Conservation (phyloP, 2,797 vertebrate species). For the Carduelis carduelis region DNA sequence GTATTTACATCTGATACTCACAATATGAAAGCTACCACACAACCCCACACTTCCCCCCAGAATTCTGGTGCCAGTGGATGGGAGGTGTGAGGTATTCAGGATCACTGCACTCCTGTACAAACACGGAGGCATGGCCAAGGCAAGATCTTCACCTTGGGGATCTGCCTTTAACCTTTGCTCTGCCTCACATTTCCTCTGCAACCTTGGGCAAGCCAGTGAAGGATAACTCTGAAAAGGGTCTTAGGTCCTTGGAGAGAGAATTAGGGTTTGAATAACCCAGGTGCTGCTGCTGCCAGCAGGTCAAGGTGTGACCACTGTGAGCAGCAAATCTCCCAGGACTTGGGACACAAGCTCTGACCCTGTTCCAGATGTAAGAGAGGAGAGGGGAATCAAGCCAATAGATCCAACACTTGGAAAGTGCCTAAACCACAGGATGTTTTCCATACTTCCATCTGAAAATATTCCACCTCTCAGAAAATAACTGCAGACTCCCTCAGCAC, state of each 20-base stretch:
- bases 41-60: not conserved
- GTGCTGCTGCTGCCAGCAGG: not conserved
- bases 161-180: not conserved
- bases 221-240: not conserved
- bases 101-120: not conserved
- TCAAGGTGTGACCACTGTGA: not conserved
- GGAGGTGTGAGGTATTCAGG: not conserved
- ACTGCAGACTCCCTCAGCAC: not conserved
- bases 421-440: not conserved
- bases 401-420: not conserved
- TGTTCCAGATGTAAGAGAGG: not conserved
- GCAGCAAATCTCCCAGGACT: not conserved
- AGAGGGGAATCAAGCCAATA: not conserved
- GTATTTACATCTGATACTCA: not conserved
- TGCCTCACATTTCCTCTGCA: not conserved
- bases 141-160: not conserved
- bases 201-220: not conserved
- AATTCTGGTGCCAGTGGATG: not conserved
- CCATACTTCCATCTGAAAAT: not conserved
- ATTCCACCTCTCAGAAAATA: not conserved
- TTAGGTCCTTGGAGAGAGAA: not conserved
- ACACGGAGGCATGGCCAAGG: not conserved
- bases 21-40: not conserved
- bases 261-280: not conserved
- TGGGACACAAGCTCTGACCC: not conserved